These are phyloP conservation scores for Poeciliopsis paucimaculata DNA, from an alignment of 2,797 vertebrate species.

Conservation along the genomic window DNA sequence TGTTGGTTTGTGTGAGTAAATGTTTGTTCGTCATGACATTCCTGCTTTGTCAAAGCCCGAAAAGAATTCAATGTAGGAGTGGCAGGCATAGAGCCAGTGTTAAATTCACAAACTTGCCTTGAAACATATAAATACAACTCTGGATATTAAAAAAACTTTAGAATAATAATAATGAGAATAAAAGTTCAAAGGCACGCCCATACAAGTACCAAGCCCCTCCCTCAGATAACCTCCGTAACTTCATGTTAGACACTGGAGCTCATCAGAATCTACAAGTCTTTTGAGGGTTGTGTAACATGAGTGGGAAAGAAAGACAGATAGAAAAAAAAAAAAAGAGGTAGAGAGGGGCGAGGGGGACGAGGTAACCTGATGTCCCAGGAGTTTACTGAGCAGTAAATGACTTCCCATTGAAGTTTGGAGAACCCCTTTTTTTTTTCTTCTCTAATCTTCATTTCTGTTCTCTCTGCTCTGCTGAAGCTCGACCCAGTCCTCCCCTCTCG, in stretches of 20 bases:
- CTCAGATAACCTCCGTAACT: constrained; percentile 72
- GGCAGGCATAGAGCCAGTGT: constrained; percentile 71
- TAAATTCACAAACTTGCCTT: constrained; percentile 56
- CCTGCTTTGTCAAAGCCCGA: constrained; percentile 73
- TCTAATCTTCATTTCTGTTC: constrained; percentile 43
- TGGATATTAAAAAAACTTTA: constrained; percentile 8
- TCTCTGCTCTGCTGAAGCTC: constrained; percentile 17
- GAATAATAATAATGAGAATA: background rate
- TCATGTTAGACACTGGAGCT: constrained; percentile 73
- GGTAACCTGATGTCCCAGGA: constrained; percentile 78
- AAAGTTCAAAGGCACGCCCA: constrained; percentile 30
- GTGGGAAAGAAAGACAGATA: constrained; percentile 66
- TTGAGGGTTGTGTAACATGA: constrained; percentile 82
- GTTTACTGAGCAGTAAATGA: constrained; percentile 67
- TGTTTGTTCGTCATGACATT: constrained; percentile 65
- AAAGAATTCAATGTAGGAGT: constrained; percentile 78
- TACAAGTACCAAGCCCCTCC: constrained; percentile 57
- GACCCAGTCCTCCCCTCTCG: constrained; percentile 27
- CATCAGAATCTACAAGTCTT: constrained; percentile 74
- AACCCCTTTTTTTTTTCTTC: constrained; percentile 40
- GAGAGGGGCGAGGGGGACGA: constrained; percentile 45
- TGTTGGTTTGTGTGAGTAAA: constrained; percentile 61
- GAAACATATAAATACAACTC: constrained; percentile 22
- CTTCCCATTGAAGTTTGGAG: constrained; percentile 74
- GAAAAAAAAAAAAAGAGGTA: constrained; percentile 42